Conservation (phyloP, 2,888 invertebrate species). For the Xestia sexstrigata region DNA sequence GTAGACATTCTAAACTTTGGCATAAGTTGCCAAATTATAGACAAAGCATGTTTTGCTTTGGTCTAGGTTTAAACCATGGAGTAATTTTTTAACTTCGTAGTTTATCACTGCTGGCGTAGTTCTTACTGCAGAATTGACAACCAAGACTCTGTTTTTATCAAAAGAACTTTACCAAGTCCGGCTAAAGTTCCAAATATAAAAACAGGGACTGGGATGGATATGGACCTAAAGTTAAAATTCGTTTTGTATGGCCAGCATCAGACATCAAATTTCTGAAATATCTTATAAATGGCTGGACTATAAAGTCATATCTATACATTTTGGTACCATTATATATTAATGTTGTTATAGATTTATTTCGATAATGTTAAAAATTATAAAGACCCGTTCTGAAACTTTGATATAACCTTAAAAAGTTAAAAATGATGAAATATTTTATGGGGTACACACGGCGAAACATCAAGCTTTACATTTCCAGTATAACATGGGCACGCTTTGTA, state of each 20-base stretch:
- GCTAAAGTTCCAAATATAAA: not conserved
- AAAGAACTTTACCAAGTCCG: not conserved
- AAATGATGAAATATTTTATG: not conserved
- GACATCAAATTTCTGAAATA: constrained; percentile 10
- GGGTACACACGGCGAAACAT: too few species aligned
- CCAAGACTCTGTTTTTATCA: not conserved
- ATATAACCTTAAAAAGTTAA: not conserved
- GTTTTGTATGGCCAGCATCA: not conserved
- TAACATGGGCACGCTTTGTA: too few species aligned
- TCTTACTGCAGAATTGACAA: not conserved
- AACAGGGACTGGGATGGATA: not conserved
- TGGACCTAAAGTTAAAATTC: not conserved
- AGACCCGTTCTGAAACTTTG: not conserved
- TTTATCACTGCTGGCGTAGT: not conserved
- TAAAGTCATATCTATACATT: constrained; percentile 14
- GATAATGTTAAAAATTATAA: constrained; percentile 4
- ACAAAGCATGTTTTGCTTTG: not conserved
- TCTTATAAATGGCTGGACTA: constrained; percentile 9
- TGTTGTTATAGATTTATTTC: constrained; percentile 20
- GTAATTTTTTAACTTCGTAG: not conserved
- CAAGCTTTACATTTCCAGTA: too few species aligned
- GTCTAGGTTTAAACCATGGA: not conserved
- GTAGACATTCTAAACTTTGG: not conserved
- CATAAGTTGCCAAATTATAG: not conserved
- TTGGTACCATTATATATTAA: constrained; percentile 42